Evolutionary conservation across 2,113 vertebrate genomes (phyloP).

Genomic region (Rana temporaria): DNA sequence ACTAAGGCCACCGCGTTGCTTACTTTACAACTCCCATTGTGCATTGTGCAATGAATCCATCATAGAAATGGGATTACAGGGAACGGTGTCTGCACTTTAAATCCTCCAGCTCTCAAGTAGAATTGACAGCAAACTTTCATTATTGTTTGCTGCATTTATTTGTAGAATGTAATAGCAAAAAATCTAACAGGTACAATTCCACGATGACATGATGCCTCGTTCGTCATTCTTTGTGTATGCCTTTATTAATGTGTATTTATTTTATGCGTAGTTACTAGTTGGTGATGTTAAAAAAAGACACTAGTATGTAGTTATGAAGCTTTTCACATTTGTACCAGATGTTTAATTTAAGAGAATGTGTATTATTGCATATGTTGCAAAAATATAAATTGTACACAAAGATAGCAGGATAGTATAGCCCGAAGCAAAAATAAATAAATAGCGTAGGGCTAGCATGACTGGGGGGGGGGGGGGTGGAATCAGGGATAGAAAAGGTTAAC

Average conservation of each 20-base stretch:
- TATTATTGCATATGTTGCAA: too few species aligned
- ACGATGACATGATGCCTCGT: constrained; percentile 20
- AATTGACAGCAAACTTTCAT: constrained; percentile 58
- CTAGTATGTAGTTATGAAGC: not conserved
- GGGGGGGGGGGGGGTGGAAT: too few species aligned
- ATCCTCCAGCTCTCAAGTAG: constrained; percentile 51
- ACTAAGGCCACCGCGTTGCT: constrained; percentile 50
- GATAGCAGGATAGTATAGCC: too few species aligned
- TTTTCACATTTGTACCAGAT: not conserved
- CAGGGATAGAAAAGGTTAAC: too few species aligned
- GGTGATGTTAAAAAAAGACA: too few species aligned
- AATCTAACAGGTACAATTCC: constrained; percentile 46
- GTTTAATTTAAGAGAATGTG: not conserved
- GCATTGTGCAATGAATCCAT: constrained; percentile 57
- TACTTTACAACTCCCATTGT: constrained; percentile 56
- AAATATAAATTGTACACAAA: too few species aligned
- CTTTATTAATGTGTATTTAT: not conserved
- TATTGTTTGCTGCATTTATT: constrained; percentile 57
- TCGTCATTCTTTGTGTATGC: constrained; percentile 19
- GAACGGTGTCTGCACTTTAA: constrained; percentile 47
- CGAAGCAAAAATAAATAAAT: too few species aligned
- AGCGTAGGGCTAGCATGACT: too few species aligned
- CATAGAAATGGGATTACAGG: constrained; percentile 56
- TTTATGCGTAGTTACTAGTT: not conserved
- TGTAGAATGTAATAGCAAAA: constrained; percentile 40